Conservation (phyloP, 2,113 vertebrate species). For the Burhinus oedicnemus region DNA sequence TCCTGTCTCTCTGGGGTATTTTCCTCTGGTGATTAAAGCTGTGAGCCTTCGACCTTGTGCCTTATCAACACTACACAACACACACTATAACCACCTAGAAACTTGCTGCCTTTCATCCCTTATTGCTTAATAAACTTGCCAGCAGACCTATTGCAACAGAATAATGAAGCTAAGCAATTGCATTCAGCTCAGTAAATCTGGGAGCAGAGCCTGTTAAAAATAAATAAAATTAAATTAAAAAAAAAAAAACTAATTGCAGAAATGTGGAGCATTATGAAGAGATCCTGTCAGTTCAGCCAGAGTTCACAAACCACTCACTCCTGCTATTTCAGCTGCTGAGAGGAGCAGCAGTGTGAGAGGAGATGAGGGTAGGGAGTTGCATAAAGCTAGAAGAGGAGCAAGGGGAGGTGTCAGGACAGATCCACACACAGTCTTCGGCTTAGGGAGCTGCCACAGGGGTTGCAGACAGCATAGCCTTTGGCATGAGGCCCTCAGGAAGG, state of each 20-base stretch:
- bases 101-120: slow-evolving; percentile 49
- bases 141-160: slow-evolving; percentile 45
- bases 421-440: background rate
- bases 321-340: background rate
- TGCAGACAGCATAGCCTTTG: background rate
- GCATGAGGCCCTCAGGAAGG: background rate
- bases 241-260: slow-evolving; percentile 10
- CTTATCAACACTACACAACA: slow-evolving; percentile 53
- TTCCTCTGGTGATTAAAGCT: slow-evolving; percentile 59
- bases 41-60: slow-evolving; percentile 22
- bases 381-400: background rate
- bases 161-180: slow-evolving; percentile 55
- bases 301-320: slow-evolving; percentile 17
- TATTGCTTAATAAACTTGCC: slow-evolving; percentile 67
- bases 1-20: slow-evolving; percentile 40
- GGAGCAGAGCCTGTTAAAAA: slow-evolving; percentile 27
- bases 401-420: background rate
- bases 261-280: background rate
- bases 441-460: background rate
- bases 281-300: slow-evolving; percentile 42
- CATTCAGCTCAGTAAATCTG: slow-evolving; percentile 54
- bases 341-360: background rate
- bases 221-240: slow-evolving; percentile 50
- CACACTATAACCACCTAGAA: slow-evolving; percentile 35
- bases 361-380: background rate